A percentile compares a stretch with the other conserved stretches of the same genome.
Conservation (phyloP, 1,140 invertebrate genomes). For the Pseudomyrmex flavicornis region DNA sequence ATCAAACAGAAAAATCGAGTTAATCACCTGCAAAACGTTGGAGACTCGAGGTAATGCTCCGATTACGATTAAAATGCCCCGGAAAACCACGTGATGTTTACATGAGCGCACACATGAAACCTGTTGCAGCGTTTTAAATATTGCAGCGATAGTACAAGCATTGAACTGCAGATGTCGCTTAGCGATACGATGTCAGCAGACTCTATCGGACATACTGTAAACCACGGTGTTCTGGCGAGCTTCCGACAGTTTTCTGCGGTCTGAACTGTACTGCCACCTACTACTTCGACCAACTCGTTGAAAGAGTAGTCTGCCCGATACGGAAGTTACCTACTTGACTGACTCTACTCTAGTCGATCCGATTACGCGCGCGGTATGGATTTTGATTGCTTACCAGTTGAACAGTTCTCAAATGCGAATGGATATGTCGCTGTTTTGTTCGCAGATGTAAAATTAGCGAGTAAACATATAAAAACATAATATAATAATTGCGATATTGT, state of each 20-base stretch:
- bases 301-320: conserved; percentile 78
- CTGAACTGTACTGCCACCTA: conserved; percentile 82
- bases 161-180: conserved; percentile 75
- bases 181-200: conserved; percentile 52
- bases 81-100: conserved; percentile 9
- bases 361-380: neutral
- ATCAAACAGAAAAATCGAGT: too few species aligned
- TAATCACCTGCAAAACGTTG: too few species aligned
- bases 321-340: conserved; percentile 77
- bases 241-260: conserved; percentile 42
- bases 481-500: neutral
- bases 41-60: neutral
- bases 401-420: neutral
- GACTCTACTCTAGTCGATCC: conserved; percentile 2
- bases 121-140: conserved; percentile 69
- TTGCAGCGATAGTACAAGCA: conserved; percentile 41
- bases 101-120: conserved; percentile 55
- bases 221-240: conserved; percentile 34
- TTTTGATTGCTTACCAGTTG: conserved; percentile 35
- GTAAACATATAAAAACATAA: neutral
- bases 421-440: conserved; percentile 27
- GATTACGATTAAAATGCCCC: conserved; percentile 9
- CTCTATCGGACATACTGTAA: conserved; percentile 66
- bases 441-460: conserved; percentile 16
- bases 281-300: conserved; percentile 67